Percentiles rank a stretch among this genome's conserved stretches.
Evolutionary conservation across 2,888 invertebrate genomes (phyloP).

Genomic region (Pyrrhia umbra): DNA sequence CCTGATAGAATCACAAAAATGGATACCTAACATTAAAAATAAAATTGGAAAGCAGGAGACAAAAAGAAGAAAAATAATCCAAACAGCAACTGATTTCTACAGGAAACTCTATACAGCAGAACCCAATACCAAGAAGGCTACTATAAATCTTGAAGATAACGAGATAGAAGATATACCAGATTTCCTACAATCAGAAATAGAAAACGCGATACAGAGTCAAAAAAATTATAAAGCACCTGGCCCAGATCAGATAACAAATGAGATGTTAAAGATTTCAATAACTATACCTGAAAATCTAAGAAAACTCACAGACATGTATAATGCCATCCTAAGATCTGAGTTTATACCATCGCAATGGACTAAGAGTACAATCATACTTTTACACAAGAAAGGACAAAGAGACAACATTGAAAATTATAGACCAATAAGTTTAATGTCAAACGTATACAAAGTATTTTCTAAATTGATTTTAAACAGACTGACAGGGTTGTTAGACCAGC

Average conservation of each 20-base stretch:
- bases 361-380: not conserved
- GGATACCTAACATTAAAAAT: constrained; percentile 4
- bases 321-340: constrained; percentile 11
- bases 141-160: constrained; percentile 4
- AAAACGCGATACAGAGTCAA: constrained; percentile 1
- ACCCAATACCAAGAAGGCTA: not conserved
- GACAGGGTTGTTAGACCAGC: not conserved
- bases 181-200: constrained; percentile 24
- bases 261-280: constrained; percentile 12
- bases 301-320: constrained; percentile 19
- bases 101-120: not conserved
- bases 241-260: constrained; percentile 17
- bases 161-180: constrained; percentile 5
- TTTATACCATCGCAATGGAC: constrained; percentile 5
- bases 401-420: not conserved
- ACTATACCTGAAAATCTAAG: constrained; percentile 13
- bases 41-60: constrained; percentile 2
- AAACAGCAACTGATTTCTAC: constrained; percentile 14
- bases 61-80: not conserved
- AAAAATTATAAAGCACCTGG: constrained; percentile 13
- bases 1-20: too few relatives aligned
- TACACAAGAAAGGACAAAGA: not conserved
- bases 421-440: too few relatives aligned
- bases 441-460: constrained; percentile 1
- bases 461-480: not conserved